Percentiles rank a stretch among this genome's conserved stretches.
phyloP scores from a whole-genome alignment of 92 coral and sea anemone genomes.

The Pocillopora meandrina region DNA sequence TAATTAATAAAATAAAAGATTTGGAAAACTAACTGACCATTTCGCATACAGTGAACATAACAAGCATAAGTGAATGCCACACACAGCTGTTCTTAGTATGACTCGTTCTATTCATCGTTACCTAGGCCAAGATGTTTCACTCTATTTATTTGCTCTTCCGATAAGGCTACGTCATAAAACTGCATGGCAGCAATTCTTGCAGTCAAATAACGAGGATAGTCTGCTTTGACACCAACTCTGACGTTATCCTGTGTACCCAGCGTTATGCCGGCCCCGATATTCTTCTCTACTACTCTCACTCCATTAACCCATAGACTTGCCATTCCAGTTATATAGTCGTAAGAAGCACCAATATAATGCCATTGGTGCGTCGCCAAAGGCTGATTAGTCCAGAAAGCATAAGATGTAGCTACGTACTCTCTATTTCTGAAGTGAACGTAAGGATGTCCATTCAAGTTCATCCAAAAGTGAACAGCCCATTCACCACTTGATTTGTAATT shows the following conservation, averaged over 20 bases:
- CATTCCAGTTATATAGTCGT: not conserved
- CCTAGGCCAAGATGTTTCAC: not conserved
- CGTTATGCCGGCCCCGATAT: not conserved
- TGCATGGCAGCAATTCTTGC: not conserved
- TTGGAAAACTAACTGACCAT: too few species aligned
- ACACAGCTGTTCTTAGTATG: not conserved
- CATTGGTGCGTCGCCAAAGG: not conserved
- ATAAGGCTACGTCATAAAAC: conserved; percentile 5
- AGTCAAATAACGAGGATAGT: not conserved
- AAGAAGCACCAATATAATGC: conserved; percentile 14
- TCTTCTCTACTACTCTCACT: not conserved
- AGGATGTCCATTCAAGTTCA: not conserved
- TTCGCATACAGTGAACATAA: too few species aligned
- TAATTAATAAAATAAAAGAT: too few species aligned
- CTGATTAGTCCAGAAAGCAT: not conserved
- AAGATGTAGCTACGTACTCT: not conserved
- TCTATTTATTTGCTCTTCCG: not conserved
- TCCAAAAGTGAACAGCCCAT: not conserved
- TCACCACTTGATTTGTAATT: not conserved
- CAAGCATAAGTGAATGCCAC: not conserved
- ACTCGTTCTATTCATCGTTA: not conserved
- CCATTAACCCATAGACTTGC: conserved; percentile 4
- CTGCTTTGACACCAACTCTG: not conserved
- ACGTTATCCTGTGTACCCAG: conserved; percentile 18
- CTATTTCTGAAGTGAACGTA: not conserved